Percentiles rank a stretch among this genome's conserved stretches.
Conservation (phyloP, 2,113 vertebrate species). For the Zapus hudsonius region DNA sequence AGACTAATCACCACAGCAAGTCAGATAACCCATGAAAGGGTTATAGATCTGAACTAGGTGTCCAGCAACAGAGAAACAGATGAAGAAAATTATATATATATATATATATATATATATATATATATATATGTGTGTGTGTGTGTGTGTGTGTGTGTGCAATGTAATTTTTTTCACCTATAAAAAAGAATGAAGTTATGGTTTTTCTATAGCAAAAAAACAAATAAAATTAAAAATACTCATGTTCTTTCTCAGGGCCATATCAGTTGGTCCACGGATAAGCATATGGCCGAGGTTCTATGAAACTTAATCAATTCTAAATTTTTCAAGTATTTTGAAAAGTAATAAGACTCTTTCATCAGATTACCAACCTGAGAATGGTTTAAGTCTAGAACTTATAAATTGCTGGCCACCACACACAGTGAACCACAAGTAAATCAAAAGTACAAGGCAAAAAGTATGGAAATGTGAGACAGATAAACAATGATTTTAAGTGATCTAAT, state of each 20-base stretch:
- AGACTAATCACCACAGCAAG: too few species aligned
- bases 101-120: too few species aligned
- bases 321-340: background rate
- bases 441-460: background rate
- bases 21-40: too few species aligned
- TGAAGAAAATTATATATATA: background rate
- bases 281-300: too few species aligned
- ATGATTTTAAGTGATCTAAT: background rate
- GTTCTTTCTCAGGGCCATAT: background rate
- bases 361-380: background rate
- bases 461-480: background rate
- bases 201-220: too few species aligned
- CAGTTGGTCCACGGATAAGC: background rate
- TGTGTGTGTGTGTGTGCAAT: too few species aligned
- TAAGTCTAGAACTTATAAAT: background rate
- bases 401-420: background rate
- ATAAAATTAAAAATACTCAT: background rate
- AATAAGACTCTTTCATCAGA: background rate
- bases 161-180: background rate
- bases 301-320: background rate
- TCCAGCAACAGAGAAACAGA: background rate
- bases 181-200: background rate
- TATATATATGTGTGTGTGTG: too few species aligned
- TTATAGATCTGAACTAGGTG: too few species aligned
- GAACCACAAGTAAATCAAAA: background rate